phyloP scores from a whole-genome alignment of 2,888 invertebrate species.

The Cenopis cana region DNA sequence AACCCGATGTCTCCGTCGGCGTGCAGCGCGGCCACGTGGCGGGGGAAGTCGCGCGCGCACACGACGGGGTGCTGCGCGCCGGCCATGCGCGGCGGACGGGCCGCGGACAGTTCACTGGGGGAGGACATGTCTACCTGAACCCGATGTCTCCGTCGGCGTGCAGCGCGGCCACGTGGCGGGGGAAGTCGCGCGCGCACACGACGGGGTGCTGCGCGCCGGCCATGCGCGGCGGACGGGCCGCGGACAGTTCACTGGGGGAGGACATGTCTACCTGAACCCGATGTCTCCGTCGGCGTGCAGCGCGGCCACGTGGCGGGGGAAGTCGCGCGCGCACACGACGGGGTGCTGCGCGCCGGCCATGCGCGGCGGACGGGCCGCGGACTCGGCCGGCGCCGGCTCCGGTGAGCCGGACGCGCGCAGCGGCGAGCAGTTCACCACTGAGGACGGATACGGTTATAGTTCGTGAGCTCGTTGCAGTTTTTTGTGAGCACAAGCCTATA shows the following conservation, averaged over 20 bases:
- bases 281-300: no score
- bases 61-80: no score
- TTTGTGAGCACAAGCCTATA: no score
- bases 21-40: neutral
- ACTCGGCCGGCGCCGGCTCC: slow-evolving; percentile 40
- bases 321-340: slow-evolving; percentile 81
- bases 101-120: slow-evolving; percentile 79
- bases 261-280: neutral
- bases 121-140: slow-evolving; percentile 86
- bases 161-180: neutral
- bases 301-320: no score
- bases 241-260: slow-evolving; percentile 89
- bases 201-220: no score
- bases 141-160: slow-evolving; percentile 83
- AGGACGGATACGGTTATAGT: no score
- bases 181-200: slow-evolving; percentile 2
- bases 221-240: slow-evolving; percentile 80
- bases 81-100: slow-evolving; percentile 77
- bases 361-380: slow-evolving; percentile 72
- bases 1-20: slow-evolving; percentile 88
- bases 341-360: slow-evolving; percentile 86
- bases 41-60: neutral
- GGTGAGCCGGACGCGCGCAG: no score
- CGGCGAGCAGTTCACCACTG: no score
- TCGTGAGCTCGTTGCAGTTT: no score